Percentiles rank a stretch among this genome's conserved stretches.
These are phyloP conservation scores for Trichogramma dendrolimi DNA, from an alignment of 2,888 invertebrate genomes.

Conservation along the genomic window DNA sequence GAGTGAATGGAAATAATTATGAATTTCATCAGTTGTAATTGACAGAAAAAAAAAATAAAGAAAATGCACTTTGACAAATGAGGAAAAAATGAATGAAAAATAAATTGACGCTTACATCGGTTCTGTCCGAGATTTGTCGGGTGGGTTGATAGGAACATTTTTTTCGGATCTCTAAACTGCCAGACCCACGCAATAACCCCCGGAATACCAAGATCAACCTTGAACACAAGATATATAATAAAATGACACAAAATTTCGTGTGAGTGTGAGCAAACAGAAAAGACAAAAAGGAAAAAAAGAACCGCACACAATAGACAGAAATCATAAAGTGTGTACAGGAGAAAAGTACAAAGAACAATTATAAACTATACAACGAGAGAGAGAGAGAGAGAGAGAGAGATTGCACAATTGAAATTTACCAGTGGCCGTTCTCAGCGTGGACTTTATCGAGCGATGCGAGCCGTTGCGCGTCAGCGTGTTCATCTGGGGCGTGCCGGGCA, in stretches of 20 bases:
- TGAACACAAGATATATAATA: slow-evolving; percentile 8
- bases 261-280: too few relatives aligned
- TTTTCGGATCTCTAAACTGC: neutral
- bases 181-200: neutral
- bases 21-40: slow-evolving; percentile 1
- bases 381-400: neutral
- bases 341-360: too few relatives aligned
- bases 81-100: neutral
- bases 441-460: slow-evolving; percentile 61
- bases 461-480: slow-evolving; percentile 72
- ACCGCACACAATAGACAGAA: too few relatives aligned
- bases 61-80: slow-evolving; percentile 11
- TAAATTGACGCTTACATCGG: neutral
- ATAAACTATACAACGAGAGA: neutral
- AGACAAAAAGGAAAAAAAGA: too few relatives aligned
- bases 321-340: too few relatives aligned
- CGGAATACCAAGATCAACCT: slow-evolving; percentile 1
- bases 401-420: slow-evolving; percentile 33
- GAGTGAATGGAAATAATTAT: neutral
- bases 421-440: slow-evolving; percentile 48
- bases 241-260: too few relatives aligned
- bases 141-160: too few relatives aligned
- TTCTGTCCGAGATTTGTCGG: too few relatives aligned
- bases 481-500: slow-evolving; percentile 74
- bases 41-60: slow-evolving; percentile 2